Evolutionary conservation across 2,797 vertebrate species (phyloP), one percentile per base, ranked within the genome.

Genomic region (Amazonetta brasiliensis): DNA sequence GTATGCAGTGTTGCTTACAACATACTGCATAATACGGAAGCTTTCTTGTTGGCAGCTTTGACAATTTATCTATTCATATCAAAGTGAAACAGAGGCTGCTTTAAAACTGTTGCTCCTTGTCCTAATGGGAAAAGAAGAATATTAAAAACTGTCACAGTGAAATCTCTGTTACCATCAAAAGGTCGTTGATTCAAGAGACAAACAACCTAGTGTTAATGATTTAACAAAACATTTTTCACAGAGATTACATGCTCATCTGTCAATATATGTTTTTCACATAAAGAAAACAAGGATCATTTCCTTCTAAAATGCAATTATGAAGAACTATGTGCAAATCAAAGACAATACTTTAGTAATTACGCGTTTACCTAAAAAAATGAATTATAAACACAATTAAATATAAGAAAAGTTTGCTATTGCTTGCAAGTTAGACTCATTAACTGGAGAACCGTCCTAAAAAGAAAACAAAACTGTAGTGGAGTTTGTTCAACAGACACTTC

Each of bases 51-150:
- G 97, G 96, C 92, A 94, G 91, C 90, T 97, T 89, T 90, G 90
- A 97, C 97, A 98, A 98, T 97, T 97, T 97, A 97, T 97, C 97
- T 97, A 97, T 97, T 98, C 97, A 98, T 95, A 95, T 91, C 50
- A 59, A 84, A 95, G 71, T 73, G 86, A 96, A 97, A 97, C 79
- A 96, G 90, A 78, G 93, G 73, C 93, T 95, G 91, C 95, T 95
- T 94, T 84, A 97, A 96, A 96, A 96, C 93, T 91, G 89, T 81
- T 91, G 63, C 85, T 96, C 89, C 87, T 94, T 97, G 92, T 91
- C 89, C 89, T 93, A 97, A 95, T 50, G 85, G 90, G 79, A 93
- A 95, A 92, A 87, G 77, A 81, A 86, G 91, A 94, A 92, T 95
- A 96, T 95, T 92, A 96, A 94, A 89, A 95, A 90, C 77, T 69